A percentile compares a stretch with the other conserved stretches of the same genome.
phyloP scores from a whole-genome alignment of 2,888 invertebrate species.

The Platynereis dumerilii region DNA sequence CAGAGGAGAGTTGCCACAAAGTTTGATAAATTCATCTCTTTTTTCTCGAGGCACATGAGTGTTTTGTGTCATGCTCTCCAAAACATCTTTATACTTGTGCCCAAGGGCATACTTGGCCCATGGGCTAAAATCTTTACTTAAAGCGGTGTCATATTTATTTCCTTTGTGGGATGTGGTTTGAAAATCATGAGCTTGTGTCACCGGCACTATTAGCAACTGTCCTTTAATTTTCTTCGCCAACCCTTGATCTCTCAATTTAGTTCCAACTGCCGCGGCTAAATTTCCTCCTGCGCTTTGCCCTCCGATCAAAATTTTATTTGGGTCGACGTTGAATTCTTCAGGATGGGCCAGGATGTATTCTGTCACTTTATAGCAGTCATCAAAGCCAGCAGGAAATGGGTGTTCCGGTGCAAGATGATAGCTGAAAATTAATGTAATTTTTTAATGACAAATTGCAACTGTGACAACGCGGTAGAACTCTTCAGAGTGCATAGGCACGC shows the following conservation, averaged over 20 bases:
- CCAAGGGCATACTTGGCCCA: constrained; percentile 17
- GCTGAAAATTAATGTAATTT: too few species aligned
- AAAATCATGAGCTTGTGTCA: constrained; percentile 17
- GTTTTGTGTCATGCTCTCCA: constrained; percentile 10
- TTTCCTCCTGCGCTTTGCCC: constrained; percentile 28
- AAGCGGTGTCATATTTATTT: constrained; percentile 1
- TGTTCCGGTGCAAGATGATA: constrained; percentile 26
- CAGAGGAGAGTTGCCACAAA: neutral
- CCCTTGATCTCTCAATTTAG: constrained; percentile 4
- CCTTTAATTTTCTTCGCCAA: neutral
- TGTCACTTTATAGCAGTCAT: constrained; percentile 21
- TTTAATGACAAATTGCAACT: too few species aligned
- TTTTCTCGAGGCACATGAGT: neutral
- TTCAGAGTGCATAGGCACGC: too few species aligned
- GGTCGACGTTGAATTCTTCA: constrained; percentile 11
- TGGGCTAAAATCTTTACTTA: neutral
- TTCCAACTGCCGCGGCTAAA: constrained; percentile 17
- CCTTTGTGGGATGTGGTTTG: constrained; percentile 19
- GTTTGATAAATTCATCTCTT: neutral
- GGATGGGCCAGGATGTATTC: constrained; percentile 18
- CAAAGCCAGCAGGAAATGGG: constrained; percentile 17
- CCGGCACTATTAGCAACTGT: constrained; percentile 21
- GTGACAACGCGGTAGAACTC: too few species aligned
- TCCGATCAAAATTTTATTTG: constrained; percentile 12
- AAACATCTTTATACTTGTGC: neutral